These are phyloP conservation scores for Agapostemon virescens DNA, from an alignment of 2,888 invertebrate genomes.

Conservation along the genomic window DNA sequence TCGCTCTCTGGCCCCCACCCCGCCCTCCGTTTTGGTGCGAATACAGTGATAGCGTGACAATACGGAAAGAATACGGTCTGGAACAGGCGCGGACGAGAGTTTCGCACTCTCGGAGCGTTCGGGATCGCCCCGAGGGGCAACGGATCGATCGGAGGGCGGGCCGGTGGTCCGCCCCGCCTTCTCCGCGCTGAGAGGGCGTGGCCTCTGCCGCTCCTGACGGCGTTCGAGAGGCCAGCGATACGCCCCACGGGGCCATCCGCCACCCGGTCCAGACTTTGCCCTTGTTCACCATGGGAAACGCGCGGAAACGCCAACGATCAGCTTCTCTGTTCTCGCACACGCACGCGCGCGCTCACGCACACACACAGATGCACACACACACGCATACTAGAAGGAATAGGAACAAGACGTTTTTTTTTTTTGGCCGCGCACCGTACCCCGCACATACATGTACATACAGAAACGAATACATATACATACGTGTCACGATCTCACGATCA, in stretches of 20 bases:
- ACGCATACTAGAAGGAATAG: constrained; percentile 74
- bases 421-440: constrained; percentile 64
- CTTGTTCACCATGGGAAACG: neutral
- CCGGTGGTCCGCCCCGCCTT: neutral
- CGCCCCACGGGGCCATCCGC: neutral
- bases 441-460: constrained; percentile 24
- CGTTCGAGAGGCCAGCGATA: neutral
- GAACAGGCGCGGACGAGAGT: neutral
- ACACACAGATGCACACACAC: constrained; percentile 39
- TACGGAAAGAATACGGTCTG: constrained; percentile 26
- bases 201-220: neutral
- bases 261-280: neutral
- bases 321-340: constrained; percentile 35
- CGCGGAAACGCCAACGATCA: constrained; percentile 33
- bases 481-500: constrained; percentile 45
- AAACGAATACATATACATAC: constrained; percentile 18
- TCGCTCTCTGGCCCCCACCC: constrained; percentile 27
- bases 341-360: constrained; percentile 27
- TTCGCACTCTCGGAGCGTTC: neutral
- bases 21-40: constrained; percentile 33
- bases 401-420: constrained; percentile 74
- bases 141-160: neutral
- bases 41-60: constrained; percentile 47
- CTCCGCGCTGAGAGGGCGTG: neutral
- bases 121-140: neutral